Percentiles rank a stretch among this genome's conserved stretches.
Conservation (phyloP, 2,888 invertebrate genomes). For the Ametastegia equiseti region DNA sequence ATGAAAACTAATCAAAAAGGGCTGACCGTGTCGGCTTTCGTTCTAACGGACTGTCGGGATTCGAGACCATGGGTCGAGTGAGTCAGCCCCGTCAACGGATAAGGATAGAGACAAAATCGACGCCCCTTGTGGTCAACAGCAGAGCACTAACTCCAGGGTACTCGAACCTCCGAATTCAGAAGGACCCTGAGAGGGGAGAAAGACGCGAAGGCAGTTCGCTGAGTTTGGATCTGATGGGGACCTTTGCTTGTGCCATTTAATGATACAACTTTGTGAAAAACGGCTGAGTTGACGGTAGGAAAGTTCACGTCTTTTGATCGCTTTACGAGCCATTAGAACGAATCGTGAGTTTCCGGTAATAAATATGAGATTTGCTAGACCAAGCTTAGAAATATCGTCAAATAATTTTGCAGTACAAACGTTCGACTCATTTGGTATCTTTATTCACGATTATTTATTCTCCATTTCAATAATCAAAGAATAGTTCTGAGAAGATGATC, state of each 20-base stretch:
- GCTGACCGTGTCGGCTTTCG: background rate
- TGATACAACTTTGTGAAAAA: constrained; percentile 10
- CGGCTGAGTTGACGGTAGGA: background rate
- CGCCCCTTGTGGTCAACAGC: constrained; percentile 12
- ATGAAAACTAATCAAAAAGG: constrained; percentile 10
- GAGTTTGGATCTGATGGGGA: background rate
- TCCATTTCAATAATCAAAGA: background rate
- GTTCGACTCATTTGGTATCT: background rate
- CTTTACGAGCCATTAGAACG: background rate
- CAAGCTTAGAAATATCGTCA: background rate
- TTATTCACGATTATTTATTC: background rate
- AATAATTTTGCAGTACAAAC: background rate
- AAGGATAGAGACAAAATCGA: background rate
- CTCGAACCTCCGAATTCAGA: background rate
- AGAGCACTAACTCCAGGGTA: background rate
- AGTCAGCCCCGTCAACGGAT: background rate
- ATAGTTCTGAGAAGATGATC: background rate
- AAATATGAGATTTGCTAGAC: background rate
- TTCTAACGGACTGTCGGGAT: constrained; percentile 15
- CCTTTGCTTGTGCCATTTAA: background rate
- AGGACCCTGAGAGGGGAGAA: background rate
- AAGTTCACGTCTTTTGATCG: constrained; percentile 10
- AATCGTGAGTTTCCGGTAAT: background rate
- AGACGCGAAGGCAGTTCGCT: background rate
- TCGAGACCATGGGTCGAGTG: background rate